These are phyloP conservation scores for Cryptotermes secundus DNA, from an alignment of 1,140 invertebrate species.

Conservation along the genomic window DNA sequence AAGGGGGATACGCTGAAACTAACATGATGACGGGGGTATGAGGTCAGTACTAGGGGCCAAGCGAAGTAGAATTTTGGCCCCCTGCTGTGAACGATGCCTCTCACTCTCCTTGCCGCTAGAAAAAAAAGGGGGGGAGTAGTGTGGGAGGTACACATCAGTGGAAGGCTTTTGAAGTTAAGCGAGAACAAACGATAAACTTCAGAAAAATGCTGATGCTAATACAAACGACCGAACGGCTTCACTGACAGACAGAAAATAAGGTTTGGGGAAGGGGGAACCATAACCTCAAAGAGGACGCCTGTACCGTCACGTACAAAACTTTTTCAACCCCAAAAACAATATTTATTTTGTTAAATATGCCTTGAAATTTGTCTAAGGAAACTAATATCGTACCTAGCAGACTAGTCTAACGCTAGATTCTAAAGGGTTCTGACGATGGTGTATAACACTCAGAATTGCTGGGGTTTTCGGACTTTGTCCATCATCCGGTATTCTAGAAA, in stretches of 20 bases:
- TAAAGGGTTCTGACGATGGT: too few relatives aligned
- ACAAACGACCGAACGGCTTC: constrained; percentile 8
- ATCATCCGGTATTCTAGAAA: too few relatives aligned
- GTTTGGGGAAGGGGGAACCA: neutral
- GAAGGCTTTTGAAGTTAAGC: constrained; percentile 2
- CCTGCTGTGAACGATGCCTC: neutral
- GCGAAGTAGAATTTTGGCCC: neutral
- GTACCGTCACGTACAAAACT: neutral
- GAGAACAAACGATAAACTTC: constrained; percentile 19
- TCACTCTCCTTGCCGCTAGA: neutral
- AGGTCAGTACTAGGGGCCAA: neutral
- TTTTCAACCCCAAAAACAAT: neutral
- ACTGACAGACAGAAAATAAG: neutral
- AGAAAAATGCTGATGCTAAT: constrained; percentile 19
- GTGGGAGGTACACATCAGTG: constrained; percentile 6
- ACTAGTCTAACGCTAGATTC: too few relatives aligned
- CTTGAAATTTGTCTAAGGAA: too few relatives aligned
- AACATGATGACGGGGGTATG: constrained; percentile 5
- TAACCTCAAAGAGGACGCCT: constrained; percentile 4
- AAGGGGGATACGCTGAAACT: neutral
- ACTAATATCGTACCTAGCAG: too few relatives aligned
- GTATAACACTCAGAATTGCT: too few relatives aligned
- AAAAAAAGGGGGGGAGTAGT: neutral
- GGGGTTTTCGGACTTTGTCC: too few relatives aligned
- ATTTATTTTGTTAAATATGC: too few relatives aligned